Evolutionary conservation across 2,888 invertebrate species (phyloP), one percentile per base, ranked within the genome.

Genomic region (Ceramica pisi): DNA sequence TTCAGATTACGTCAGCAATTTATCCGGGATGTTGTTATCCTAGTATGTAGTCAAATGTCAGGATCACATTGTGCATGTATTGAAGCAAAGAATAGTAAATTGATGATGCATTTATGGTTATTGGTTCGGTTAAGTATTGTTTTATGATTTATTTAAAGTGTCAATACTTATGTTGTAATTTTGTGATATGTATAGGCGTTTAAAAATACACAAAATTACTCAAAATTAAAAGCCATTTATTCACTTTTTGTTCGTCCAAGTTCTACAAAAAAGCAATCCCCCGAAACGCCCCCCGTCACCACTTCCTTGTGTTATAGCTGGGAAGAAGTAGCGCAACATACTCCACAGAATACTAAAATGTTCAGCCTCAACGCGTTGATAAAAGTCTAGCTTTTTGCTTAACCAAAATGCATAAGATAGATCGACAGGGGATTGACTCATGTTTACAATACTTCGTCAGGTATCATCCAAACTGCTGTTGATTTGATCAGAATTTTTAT

Each of bases 51-150:
- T 63, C 35, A 65, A 72, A 78, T 74, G 68, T 41, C 67, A 71
- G 61, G 66, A 75, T 41, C 44, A 56, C 46, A 64, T 71, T 71
- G 62, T 76, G 76, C 72, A 81, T 81, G 56, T 65, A 50, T 64
- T 75, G 62, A 65, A 50, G 31, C 23, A 53, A 56, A 31, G 60
- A 74, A 75, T 48, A 70, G 70, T 71, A 67, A 78, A 70, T 68
- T 65, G 51, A 53, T 65, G 38, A 35, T 57, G 53, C 14, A 14
- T 78, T 79, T 75, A 71, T 48, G 35, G 71, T n/a, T 71, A 44
- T 68, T 75, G 21, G 55, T 59, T 75, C 3, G 46, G 61, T 51
- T 57, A 74, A 53, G 67, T 75, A 61, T 21, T 44, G 41, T 64
- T 67, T 60, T 41, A 46, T 31, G 38, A 44, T 35, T 6, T 46